Evolutionary conservation across 2,797 vertebrate genomes (phyloP).

Genomic region (Brachyalestes nurse): DNA sequence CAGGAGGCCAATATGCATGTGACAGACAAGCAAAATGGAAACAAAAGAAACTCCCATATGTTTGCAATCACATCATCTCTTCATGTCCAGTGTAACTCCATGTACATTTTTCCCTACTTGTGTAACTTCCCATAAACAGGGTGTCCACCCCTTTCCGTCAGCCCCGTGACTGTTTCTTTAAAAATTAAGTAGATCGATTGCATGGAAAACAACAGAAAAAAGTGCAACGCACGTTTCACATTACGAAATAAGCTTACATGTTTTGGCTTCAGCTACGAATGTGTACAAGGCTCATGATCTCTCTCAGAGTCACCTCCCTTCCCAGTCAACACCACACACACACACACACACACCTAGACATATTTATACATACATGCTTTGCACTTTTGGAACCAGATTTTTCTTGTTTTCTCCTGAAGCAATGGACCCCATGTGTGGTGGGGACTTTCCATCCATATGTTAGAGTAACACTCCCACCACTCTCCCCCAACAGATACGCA

Average conservation of each 20-base stretch:
- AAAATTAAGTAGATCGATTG: slow-evolving; percentile 53
- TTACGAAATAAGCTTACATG: slow-evolving; percentile 44
- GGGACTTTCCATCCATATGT: slow-evolving; percentile 70
- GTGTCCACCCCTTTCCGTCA: slow-evolving; percentile 25
- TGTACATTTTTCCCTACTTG: slow-evolving; percentile 20
- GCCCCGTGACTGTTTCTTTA: slow-evolving; percentile 41
- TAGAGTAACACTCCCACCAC: neutral
- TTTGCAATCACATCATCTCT: slow-evolving; percentile 44
- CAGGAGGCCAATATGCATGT: neutral
- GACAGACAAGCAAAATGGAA: neutral
- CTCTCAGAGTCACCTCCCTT: slow-evolving; percentile 27
- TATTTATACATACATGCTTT: neutral
- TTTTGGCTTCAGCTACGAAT: slow-evolving; percentile 35
- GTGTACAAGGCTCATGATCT: slow-evolving; percentile 48
- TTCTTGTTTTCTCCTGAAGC: slow-evolving; percentile 69
- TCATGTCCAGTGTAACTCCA: slow-evolving; percentile 35
- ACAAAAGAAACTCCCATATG: slow-evolving; percentile 20
- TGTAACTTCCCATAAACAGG: slow-evolving; percentile 34
- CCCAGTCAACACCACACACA: slow-evolving; percentile 6
- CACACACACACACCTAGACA: neutral
- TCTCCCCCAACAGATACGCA: slow-evolving; percentile 57
- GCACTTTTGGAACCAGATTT: slow-evolving; percentile 59
- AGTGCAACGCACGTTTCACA: slow-evolving; percentile 48
- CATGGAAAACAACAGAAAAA: slow-evolving; percentile 41
- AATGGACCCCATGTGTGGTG: slow-evolving; percentile 73